A percentile compares a stretch with the other conserved stretches of the same genome.
Conservation (phyloP, 2,797 vertebrate genomes). For the Ciconia nigra region DNA sequence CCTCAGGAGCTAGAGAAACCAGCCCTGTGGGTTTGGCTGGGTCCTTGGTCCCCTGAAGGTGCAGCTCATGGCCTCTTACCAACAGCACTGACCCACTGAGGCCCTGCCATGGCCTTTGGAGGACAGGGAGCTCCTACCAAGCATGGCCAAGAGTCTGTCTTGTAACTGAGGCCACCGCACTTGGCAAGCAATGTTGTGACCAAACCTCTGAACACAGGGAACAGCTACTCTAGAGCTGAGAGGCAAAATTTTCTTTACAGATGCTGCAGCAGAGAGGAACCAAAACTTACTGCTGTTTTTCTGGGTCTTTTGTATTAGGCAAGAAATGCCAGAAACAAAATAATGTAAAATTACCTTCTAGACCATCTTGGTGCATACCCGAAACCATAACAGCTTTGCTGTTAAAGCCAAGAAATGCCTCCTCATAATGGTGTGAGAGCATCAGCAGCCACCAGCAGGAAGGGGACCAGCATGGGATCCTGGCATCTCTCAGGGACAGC, state of each 20-base stretch:
- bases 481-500: rapidly evolving
- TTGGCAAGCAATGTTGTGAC: neutral
- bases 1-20: neutral
- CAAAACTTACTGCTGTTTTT: neutral
- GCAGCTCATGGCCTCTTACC: neutral
- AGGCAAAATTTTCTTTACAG: neutral
- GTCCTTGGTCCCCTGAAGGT: neutral
- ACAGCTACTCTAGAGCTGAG: neutral
- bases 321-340: neutral
- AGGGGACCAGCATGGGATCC: neutral
- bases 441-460: neutral
- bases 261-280: neutral
- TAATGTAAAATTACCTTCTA: neutral
- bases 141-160: neutral
- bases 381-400: neutral
- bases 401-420: neutral
- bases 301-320: neutral
- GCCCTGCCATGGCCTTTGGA: neutral
- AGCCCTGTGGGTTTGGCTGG: rapidly evolving
- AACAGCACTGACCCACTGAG: neutral
- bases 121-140: neutral
- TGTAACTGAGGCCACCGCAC: neutral
- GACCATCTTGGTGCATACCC: neutral
- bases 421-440: neutral
- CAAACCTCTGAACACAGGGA: neutral